Evolutionary conservation across 2,113 vertebrate species (phyloP), one percentile per base, ranked within the genome.

Genomic region (Bubo blakistoni): DNA sequence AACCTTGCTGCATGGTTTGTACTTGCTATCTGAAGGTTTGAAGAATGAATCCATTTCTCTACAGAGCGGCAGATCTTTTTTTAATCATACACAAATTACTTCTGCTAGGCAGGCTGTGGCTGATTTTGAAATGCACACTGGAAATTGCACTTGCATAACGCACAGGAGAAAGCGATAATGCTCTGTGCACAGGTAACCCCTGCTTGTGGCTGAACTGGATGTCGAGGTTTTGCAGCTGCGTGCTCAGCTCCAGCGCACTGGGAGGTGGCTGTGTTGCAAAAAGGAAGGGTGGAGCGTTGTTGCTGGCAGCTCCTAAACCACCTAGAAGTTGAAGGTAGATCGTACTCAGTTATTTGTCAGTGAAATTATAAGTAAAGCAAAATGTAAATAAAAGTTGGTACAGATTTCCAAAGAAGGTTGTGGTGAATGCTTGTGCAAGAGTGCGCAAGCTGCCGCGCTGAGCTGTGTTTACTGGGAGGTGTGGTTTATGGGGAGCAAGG

Each of bases 111-210:
- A 77, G 36, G 11, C 29, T 4, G 0, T 11, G n/a, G 6, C 44
- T 69, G 38, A 36, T 27, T 47, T 74, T 40, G 62, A 54, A 74
- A 87, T 9, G 30, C 22, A 13, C 4, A 0, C 17, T 20, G 44
- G 52, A 47, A 40, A 11, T 44, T 0, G 6, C 16, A 4, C 16
- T 65, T 49, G 13, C 4, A 1, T 54, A 66, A n/a, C 0, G 0
- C 2, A 1, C 18, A 29, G 36, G 62, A 58, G 44, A 47, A 46
- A 20, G 54, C 1, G 25, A 11, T 36, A 21, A 29, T 4, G 25
- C 13, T 8, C 22, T 9, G n/a, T 9, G 55, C 13, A 0, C 24
- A 22, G 55, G 78, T 59, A 55, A 55, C 61, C 42, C 20, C 36
- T 22, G 47, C 70, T 24, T 10, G 11, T 5, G 38, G 47, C 26